phyloP scores from a whole-genome alignment of 92 coral and sea anemone species.

The Paragorgia papillata region DNA sequence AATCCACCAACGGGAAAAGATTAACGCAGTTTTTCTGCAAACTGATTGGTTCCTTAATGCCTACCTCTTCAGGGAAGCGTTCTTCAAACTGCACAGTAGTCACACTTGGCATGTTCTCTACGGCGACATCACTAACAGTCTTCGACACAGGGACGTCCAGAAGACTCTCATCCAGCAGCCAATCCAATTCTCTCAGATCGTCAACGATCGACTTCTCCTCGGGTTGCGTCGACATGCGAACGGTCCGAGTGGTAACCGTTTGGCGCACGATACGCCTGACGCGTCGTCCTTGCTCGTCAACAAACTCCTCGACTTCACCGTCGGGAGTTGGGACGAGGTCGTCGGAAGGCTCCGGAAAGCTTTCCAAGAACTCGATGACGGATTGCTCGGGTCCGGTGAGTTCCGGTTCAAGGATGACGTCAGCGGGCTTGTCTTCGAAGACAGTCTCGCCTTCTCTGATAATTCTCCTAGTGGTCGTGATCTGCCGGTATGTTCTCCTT shows the following conservation, averaged over 20 bases:
- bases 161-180: conserved; percentile 21
- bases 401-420: no score
- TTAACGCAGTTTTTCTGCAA: no score
- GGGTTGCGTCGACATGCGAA: not conserved
- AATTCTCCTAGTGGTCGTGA: no score
- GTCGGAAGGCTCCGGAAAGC: conserved; percentile 22
- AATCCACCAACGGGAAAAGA: no score
- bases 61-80: conserved; percentile 36
- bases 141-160: conserved; percentile 11
- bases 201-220: conserved; percentile 21
- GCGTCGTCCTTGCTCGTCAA: conserved; percentile 47
- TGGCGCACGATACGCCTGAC: conserved; percentile 22
- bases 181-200: conserved; percentile 13
- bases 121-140: not conserved
- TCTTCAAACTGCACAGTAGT: conserved; percentile 35
- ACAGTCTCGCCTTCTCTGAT: no score
- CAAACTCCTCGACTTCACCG: conserved; percentile 50
- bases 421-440: no score
- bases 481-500: no score
- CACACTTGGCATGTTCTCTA: conserved; percentile 20
- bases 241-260: conserved; percentile 18
- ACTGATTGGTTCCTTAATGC: no score
- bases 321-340: conserved; percentile 23
- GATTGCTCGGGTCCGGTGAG: no score
- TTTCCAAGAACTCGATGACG: no score